Conservation (phyloP, 2,113 vertebrate genomes). For the Myrmecobius fasciatus region DNA sequence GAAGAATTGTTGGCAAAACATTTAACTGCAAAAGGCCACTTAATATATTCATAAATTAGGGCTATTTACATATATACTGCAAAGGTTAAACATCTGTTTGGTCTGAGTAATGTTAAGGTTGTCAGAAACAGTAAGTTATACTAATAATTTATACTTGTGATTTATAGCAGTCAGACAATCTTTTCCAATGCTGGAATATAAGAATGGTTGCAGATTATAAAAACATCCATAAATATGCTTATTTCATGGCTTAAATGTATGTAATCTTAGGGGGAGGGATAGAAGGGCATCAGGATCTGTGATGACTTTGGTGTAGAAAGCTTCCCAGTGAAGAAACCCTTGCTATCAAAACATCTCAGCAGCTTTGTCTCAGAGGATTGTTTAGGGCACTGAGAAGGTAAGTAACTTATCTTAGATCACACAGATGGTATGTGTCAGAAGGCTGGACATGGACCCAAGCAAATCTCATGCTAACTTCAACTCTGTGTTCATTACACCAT, state of each 20-base stretch:
- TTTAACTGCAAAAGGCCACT: background rate
- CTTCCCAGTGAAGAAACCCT: background rate
- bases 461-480: background rate
- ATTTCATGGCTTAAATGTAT: background rate
- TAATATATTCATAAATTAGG: background rate
- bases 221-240: background rate
- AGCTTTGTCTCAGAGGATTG: background rate
- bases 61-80: background rate
- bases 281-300: background rate
- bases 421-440: background rate
- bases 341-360: background rate
- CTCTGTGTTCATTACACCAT: background rate
- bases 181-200: background rate
- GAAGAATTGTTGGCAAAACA: background rate
- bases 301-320: background rate
- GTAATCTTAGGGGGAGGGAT: background rate
- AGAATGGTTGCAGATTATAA: background rate
- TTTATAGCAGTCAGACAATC: background rate
- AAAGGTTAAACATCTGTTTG: background rate
- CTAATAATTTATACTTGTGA: background rate
- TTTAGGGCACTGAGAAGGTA: background rate
- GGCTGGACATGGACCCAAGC: background rate
- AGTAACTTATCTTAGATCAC: background rate
- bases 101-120: background rate
- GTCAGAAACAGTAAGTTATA: background rate